phyloP scores from a whole-genome alignment of 2,797 vertebrate species.

The Graptemys geographica region DNA sequence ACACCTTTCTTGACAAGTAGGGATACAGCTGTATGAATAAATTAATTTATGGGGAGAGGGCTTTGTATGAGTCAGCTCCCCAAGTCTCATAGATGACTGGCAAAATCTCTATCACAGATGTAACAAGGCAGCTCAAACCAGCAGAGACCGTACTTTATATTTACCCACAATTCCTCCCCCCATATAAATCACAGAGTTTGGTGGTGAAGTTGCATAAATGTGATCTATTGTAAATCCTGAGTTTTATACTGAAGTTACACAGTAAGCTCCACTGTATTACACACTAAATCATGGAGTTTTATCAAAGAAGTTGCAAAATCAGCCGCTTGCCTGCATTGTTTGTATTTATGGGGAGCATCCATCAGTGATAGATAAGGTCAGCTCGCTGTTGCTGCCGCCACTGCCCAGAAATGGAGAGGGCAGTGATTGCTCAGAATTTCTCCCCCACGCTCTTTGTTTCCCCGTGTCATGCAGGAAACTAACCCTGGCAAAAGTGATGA shows the following conservation, averaged over 20 bases:
- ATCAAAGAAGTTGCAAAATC: conserved; percentile 58
- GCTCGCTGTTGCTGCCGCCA: conserved; percentile 25
- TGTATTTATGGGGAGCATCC: conserved; percentile 40
- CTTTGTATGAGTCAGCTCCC: neutral
- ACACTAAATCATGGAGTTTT: conserved; percentile 37
- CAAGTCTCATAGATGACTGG: neutral
- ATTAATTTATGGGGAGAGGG: rapidly evolving
- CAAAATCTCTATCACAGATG: neutral
- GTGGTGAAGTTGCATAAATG: neutral
- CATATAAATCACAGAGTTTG: neutral
- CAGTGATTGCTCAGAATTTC: neutral
- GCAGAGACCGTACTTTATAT: neutral
- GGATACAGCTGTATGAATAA: neutral
- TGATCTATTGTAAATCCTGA: conserved; percentile 24
- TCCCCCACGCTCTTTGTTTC: neutral
- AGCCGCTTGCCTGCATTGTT: conserved; percentile 54
- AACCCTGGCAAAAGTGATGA: conserved; percentile 25
- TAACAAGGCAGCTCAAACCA: neutral
- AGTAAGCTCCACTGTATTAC: neutral
- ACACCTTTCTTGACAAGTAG: neutral
- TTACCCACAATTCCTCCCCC: neutral
- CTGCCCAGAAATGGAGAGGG: neutral
- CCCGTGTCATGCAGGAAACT: neutral
- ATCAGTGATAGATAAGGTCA: conserved; percentile 24
- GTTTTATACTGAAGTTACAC: neutral